Evolutionary conservation across 2,888 invertebrate species (phyloP), one percentile per base, ranked within the genome.

Genomic region (Neria commutata): DNA sequence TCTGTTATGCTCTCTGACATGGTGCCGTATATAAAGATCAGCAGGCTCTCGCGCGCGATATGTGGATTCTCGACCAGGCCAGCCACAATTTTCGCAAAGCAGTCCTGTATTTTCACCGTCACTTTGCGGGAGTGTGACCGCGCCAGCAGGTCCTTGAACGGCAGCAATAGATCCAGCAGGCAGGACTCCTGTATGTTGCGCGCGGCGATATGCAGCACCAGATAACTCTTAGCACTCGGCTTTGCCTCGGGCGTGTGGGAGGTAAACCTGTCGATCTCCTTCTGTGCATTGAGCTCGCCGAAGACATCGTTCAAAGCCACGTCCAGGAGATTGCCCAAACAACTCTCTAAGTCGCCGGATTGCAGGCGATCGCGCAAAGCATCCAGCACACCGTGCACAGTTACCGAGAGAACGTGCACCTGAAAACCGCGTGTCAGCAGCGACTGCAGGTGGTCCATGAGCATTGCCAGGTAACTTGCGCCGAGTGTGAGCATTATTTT

Each of bases 261-360:
- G 5, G 88, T 88, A 24, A 98, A 88, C 74, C 92, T 92, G 0
- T 88, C 87, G 0, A 97, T 88, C 81, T 96, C 94, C 79, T 97
- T 98, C 80, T 98, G 98, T 75, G 96, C 96, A 0, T 91, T 89
- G 3, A 91, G 84, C 14, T 87, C 85, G 0, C 95, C 95, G 76
- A 98, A 98, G 37, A 98, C 84, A 81, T 98, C 98, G 61, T 91
- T 89, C 45, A 89, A 87, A 66, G 94, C 94, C 4, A 96, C 91
- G 77, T 92, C 88, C 14, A 94, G 81, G 52, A 98, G 88, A 61
- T 88, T 89, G 53, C 87, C 83, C 23, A 96, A 82, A 73, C 92
- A 91, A 1, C 85, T 80, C 75, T 95, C 92, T n/a, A 98, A 85
- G 72, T 96, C 91, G 0, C 87, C 88, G 0, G 89, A 84, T 77